Percentiles rank a stretch among this genome's conserved stretches.
Conservation (phyloP, 2,797 vertebrate species). For the Monodelphis domestica region DNA sequence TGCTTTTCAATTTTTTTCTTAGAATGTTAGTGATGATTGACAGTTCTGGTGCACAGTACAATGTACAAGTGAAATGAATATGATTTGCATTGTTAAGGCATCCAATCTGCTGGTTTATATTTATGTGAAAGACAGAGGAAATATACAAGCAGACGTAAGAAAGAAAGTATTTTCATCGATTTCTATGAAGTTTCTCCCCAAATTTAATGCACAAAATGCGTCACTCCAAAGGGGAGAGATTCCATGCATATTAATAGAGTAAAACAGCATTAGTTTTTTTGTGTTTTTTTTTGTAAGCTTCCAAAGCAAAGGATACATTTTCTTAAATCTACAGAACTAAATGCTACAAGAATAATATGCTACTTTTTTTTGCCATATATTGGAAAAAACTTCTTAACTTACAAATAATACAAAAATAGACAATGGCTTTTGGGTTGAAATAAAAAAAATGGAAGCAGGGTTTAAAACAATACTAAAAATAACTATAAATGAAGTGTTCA, state of each 20-base stretch:
- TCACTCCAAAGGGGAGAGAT: conserved; percentile 95
- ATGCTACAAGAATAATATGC: conserved; percentile 97
- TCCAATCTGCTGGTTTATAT: conserved; percentile 99
- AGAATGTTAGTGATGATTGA: conserved; percentile 94
- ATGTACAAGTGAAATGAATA: conserved; percentile 97
- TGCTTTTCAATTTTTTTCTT: conserved; percentile 94
- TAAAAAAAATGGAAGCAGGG: conserved; percentile 92
- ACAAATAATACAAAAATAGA: conserved; percentile 99
- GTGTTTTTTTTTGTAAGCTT: conserved; percentile 90
- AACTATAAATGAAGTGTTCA: conserved; percentile 89
- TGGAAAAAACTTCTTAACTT: conserved; percentile 95
- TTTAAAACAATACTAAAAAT: conserved; percentile 92
- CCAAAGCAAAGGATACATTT: conserved; percentile 96
- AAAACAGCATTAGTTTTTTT: conserved; percentile 92
- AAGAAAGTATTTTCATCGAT: conserved; percentile 94
- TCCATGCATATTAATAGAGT: conserved; percentile 99
- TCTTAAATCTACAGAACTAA: conserved; percentile 96
- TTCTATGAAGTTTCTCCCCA: conserved; percentile 91
- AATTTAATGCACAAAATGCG: conserved; percentile 94
- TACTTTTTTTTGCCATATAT: conserved; percentile 96
- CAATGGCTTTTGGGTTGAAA: conserved; percentile 93
- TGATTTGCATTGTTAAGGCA: conserved; percentile 99
- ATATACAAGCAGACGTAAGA: conserved; percentile 96
- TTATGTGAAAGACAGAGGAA: conserved; percentile 94
- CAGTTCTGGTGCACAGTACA: conserved; percentile 94